These are phyloP conservation scores for Bradypodion ventrale DNA, from an alignment of 2,797 vertebrate genomes.

Conservation along the genomic window DNA sequence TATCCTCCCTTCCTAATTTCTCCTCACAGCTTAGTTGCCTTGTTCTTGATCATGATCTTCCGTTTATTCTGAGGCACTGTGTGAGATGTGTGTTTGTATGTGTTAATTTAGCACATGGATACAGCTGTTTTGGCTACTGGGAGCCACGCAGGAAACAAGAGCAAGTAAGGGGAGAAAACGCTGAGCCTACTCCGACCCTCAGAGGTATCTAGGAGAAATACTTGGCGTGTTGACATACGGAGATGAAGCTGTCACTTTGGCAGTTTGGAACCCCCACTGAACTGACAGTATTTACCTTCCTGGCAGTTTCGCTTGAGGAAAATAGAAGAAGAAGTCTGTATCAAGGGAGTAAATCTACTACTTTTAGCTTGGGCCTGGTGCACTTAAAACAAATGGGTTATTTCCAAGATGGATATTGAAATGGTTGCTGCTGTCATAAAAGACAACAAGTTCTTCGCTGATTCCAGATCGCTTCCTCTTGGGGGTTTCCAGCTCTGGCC, in stretches of 20 bases:
- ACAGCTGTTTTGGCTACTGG: constrained; percentile 36
- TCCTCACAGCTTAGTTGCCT: constrained; percentile 13
- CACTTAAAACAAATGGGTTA: constrained; percentile 20
- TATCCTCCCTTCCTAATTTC: not conserved
- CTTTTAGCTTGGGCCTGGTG: constrained; percentile 18
- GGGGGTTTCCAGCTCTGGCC: constrained; percentile 21
- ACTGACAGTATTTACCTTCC: constrained; percentile 65
- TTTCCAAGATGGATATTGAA: constrained; percentile 30
- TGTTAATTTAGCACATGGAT: not conserved
- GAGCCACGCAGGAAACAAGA: not conserved
- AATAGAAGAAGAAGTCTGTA: not conserved
- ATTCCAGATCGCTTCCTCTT: constrained; percentile 31
- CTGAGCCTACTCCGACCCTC: constrained; percentile 26
- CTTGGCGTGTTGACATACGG: constrained; percentile 55
- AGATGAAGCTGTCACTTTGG: constrained; percentile 67
- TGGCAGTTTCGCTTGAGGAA: constrained; percentile 49
- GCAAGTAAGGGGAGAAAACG: not conserved
- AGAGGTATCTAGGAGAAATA: constrained; percentile 55
- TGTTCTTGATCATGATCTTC: constrained; percentile 13
- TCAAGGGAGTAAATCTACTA: constrained; percentile 40
- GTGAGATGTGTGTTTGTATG: constrained; percentile 20
- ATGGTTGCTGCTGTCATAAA: not conserved
- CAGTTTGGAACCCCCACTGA: constrained; percentile 54
- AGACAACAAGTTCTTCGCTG: constrained; percentile 3
- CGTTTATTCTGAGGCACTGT: constrained; percentile 32